A percentile compares a stretch with the other conserved stretches of the same genome.
phyloP scores from a whole-genome alignment of 2,113 vertebrate species.

The Himantopus leucocephalus region DNA sequence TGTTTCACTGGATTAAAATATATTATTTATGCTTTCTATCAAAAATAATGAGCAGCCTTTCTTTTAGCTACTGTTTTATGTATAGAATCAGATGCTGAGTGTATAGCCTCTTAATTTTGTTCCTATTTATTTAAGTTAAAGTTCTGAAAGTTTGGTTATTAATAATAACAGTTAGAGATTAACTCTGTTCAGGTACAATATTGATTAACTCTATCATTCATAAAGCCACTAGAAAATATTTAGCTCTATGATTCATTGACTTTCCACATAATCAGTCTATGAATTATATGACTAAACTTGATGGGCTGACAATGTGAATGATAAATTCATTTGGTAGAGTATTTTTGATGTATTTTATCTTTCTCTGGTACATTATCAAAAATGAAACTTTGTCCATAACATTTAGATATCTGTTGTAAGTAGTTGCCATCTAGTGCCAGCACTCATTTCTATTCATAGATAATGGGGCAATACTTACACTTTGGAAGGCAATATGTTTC shows the following conservation, averaged over 20 bases:
- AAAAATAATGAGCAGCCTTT: not conserved
- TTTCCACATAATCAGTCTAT: conserved; percentile 63
- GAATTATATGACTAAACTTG: conserved; percentile 65
- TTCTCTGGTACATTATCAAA: conserved; percentile 62
- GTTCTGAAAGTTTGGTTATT: not conserved
- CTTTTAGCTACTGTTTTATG: not conserved
- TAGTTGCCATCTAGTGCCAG: conserved; percentile 52
- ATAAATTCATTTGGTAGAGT: conserved; percentile 55
- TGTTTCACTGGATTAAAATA: not conserved
- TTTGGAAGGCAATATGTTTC: conserved; percentile 57
- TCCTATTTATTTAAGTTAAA: not conserved
- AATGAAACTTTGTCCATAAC: conserved; percentile 56
- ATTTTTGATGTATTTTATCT: conserved; percentile 70
- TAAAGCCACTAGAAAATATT: conserved; percentile 65
- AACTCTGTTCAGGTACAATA: conserved; percentile 35
- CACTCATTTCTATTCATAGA: conserved; percentile 58
- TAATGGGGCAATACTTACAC: conserved; percentile 25
- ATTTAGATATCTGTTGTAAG: conserved; percentile 55
- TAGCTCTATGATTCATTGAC: conserved; percentile 64
- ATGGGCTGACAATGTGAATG: conserved; percentile 43
- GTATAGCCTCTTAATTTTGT: not conserved
- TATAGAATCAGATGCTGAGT: not conserved
- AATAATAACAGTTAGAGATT: not conserved
- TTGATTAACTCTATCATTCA: conserved; percentile 62
- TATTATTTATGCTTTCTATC: not conserved